Evolutionary conservation across 2,888 invertebrate genomes (phyloP), one percentile per base, ranked within the genome.

Genomic region (Dynastes tityus): DNA sequence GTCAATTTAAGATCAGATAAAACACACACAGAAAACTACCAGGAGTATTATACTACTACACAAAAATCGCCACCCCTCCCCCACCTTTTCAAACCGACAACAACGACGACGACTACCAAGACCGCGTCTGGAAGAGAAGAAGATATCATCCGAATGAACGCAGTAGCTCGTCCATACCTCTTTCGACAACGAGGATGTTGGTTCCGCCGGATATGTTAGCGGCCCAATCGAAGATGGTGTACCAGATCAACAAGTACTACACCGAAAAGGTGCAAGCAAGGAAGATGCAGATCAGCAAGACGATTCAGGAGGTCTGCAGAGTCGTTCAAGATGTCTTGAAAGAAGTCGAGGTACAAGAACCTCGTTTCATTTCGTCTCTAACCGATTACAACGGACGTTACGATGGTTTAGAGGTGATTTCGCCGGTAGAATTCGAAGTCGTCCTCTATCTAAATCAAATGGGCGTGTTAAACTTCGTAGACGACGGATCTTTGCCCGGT

Each of bases 401-500:
- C 89, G 98, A 98, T 86, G 98, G 98, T n/a, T 91, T 98, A 80
- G 95, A 96, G 87, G 98, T 97, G 45, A 93, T 97, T 80, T 96
- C 97, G 0, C 97, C 97, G 53, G 95, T 94, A 81, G 98, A 98
- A 88, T 98, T 97, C 88, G 98, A 98, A 89, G 97, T 97, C 79
- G 95, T 98, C 80, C 93, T 98, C 80, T 98, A 97, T 87, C 91
- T 98, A 74, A 98, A 98, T 88, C 98, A 98, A 89, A 98, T 98
- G 98, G 98, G 98, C 1, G 98, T 98, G 40, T 93, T 98, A 85
- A 98, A 98, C 88, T 98, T 98, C 87, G 98, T 98, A 78, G 98
- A 98, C 89, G 98, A 98, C 88, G 98, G 98, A 1, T 95, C 96
- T 0, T 89, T 97, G 83, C 96, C 96, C 0, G 97, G 97, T n/a